Conservation (phyloP, 2,113 vertebrate species). For the Ramphastos sulfuratus region DNA sequence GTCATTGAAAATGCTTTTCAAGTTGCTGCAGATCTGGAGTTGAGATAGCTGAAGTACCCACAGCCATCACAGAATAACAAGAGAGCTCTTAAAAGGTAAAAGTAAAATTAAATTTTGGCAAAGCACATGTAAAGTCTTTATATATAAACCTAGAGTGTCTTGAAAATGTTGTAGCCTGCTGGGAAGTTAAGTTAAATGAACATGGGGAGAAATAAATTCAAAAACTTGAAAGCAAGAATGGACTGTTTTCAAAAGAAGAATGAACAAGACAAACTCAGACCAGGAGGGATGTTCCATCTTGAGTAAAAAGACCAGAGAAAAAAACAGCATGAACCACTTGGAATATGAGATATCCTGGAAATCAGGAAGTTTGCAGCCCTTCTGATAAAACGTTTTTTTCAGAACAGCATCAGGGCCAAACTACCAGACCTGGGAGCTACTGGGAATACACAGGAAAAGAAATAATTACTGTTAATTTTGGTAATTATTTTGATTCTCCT, state of each 20-base stretch:
- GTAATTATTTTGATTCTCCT: not conserved
- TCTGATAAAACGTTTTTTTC: not conserved
- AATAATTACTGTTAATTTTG: not conserved
- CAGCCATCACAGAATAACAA: not conserved
- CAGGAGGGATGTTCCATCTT: not conserved
- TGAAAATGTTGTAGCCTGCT: not conserved
- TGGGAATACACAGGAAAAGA: not conserved
- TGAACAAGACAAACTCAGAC: not conserved
- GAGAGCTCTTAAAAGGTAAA: not conserved
- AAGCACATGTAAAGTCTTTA: not conserved
- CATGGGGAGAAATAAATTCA: accelerated
- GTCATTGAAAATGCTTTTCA: not conserved
- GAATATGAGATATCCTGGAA: not conserved
- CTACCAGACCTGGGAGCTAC: not conserved
- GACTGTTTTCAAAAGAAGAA: not conserved
- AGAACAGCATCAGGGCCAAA: not conserved
- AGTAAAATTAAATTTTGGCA: not conserved
- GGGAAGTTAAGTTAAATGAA: not conserved
- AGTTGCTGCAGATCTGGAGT: not conserved
- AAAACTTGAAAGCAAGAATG: not conserved
- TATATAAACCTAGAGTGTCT: not conserved
- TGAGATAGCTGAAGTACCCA: not conserved
- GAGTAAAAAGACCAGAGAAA: not conserved
- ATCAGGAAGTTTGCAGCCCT: not conserved
- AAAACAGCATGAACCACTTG: not conserved